Evolutionary conservation across 2,797 vertebrate genomes (phyloP).

Genomic region (Trachops cirrhosus): DNA sequence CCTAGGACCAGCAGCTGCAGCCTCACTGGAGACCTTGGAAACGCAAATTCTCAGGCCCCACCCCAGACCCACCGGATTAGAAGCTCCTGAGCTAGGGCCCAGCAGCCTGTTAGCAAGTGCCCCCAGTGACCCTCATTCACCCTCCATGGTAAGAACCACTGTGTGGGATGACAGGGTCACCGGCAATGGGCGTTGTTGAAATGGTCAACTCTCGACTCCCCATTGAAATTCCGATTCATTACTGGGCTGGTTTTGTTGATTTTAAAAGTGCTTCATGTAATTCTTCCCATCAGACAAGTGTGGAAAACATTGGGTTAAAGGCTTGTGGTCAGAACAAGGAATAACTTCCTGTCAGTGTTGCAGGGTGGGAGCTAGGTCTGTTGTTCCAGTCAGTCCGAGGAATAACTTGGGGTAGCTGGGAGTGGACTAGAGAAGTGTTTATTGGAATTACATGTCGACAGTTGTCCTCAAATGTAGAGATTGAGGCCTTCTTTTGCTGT

Average conservation of each 20-base stretch:
- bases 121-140: neutral
- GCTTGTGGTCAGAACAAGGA: neutral
- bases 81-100: neutral
- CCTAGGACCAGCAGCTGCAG: neutral
- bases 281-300: neutral
- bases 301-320: neutral
- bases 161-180: neutral
- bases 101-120: neutral
- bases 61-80: neutral
- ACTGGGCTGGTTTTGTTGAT: neutral
- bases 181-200: neutral
- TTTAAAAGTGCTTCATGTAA: neutral
- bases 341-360: neutral
- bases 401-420: neutral
- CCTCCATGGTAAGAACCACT: neutral
- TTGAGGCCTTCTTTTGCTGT: neutral
- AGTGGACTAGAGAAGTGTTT: neutral
- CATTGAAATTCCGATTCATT: constrained; percentile 34
- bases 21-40: neutral
- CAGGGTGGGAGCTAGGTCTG: neutral
- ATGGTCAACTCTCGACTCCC: neutral
- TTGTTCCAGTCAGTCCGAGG: neutral
- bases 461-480: neutral
- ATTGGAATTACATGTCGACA: neutral
- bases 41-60: neutral